phyloP scores from a whole-genome alignment of 1,140 invertebrate species.

The Drosophila azteca region DNA sequence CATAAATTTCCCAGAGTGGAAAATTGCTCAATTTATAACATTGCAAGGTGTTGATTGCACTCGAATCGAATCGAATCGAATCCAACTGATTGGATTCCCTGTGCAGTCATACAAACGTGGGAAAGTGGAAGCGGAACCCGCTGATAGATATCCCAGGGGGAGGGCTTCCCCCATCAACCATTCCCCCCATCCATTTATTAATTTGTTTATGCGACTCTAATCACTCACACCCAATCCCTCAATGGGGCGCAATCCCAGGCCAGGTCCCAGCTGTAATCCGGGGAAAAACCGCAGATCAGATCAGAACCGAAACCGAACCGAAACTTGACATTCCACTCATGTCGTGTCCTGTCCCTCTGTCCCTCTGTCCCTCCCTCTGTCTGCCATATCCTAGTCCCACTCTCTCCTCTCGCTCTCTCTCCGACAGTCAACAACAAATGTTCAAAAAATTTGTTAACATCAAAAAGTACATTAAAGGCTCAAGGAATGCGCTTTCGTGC shows the following conservation, averaged over 20 bases:
- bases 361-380: background rate
- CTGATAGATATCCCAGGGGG: no score
- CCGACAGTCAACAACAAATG: slow-evolving; percentile 72
- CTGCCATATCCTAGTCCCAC: background rate
- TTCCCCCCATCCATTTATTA: slow-evolving; percentile 45
- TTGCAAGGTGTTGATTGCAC: slow-evolving; percentile 60
- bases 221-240: slow-evolving; percentile 59
- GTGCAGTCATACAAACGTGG: background rate
- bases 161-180: no score
- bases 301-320: slow-evolving; percentile 8
- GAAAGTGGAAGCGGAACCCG: background rate
- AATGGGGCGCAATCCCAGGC: background rate
- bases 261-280: background rate
- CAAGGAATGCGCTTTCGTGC: slow-evolving; percentile 81
- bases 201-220: slow-evolving; percentile 73
- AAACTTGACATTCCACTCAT: slow-evolving; percentile 63
- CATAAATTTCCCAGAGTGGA: slow-evolving; percentile 62
- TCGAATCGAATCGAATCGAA: slow-evolving; percentile 24
- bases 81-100: slow-evolving; percentile 31
- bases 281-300: slow-evolving; percentile 47
- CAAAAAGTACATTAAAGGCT: slow-evolving; percentile 82
- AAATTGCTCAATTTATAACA: slow-evolving; percentile 69
- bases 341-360: slow-evolving; percentile 11
- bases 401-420: background rate
- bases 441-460: slow-evolving; percentile 81